These are phyloP conservation scores for Danaus chrysippus DNA, from an alignment of 2,888 invertebrate genomes.

Conservation along the genomic window DNA sequence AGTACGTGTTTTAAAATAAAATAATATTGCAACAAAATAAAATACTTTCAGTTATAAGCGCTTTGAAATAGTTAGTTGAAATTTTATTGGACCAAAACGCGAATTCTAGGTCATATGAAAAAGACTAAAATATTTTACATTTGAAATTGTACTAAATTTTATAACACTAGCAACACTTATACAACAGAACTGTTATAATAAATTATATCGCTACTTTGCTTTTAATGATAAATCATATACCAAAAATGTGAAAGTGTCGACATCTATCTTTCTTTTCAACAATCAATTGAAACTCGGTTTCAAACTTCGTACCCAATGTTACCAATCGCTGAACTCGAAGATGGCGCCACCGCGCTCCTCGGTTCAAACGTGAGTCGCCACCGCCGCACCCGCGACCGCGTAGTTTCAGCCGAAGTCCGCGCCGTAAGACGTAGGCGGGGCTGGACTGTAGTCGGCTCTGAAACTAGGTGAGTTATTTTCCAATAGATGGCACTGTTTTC, in stretches of 20 bases:
- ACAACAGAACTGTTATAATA: not conserved
- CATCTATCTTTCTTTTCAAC: conserved; percentile 30
- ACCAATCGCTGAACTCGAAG: conserved; percentile 67
- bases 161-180: not conserved
- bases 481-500: conserved; percentile 53
- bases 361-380: conserved; percentile 54
- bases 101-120: too few species aligned
- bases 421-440: conserved; percentile 81
- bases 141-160: conserved; percentile 8
- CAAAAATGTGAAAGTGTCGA: conserved; percentile 32
- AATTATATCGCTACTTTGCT: conserved; percentile 6
- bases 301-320: conserved; percentile 45
- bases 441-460: conserved; percentile 88
- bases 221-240: not conserved
- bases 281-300: conserved; percentile 16
- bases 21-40: too few species aligned
- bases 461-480: conserved; percentile 80
- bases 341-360: conserved; percentile 56
- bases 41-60: too few species aligned
- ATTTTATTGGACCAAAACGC: too few species aligned
- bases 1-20: too few species aligned
- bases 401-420: conserved; percentile 69
- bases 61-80: too few species aligned
- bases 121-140: not conserved
- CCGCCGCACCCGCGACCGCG: conserved; percentile 62